Conservation (phyloP, 2,888 invertebrate species). For the Xylocampa areola region DNA sequence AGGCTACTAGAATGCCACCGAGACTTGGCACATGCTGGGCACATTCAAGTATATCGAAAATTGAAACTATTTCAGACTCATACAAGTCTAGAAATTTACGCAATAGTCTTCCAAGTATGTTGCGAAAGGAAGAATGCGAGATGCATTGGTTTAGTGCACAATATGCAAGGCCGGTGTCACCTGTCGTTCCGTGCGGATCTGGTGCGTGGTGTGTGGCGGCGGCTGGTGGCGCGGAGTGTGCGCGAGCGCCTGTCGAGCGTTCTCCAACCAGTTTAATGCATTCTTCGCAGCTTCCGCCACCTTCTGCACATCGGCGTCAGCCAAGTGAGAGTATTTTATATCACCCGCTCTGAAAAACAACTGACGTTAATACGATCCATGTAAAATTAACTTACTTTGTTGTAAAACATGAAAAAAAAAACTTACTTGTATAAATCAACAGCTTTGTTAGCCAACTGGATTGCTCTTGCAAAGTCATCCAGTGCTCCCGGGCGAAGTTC, state of each 20-base stretch:
- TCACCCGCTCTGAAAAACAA: slow-evolving; percentile 89
- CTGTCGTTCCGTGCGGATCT: slow-evolving; percentile 94
- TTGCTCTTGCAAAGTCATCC: slow-evolving; percentile 93
- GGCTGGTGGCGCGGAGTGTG: slow-evolving; percentile 92
- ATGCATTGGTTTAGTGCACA: no score
- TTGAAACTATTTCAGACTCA: no score
- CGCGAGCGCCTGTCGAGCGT: slow-evolving; percentile 91
- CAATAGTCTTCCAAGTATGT: no score
- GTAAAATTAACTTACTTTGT: neutral
- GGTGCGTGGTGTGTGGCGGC: slow-evolving; percentile 94
- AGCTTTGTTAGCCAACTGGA: slow-evolving; percentile 95
- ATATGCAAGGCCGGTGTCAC: slow-evolving; percentile 71
- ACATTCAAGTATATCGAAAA: no score
- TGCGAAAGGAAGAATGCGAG: no score
- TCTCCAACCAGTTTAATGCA: slow-evolving; percentile 95
- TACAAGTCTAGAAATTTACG: no score
- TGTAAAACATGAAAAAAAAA: neutral
- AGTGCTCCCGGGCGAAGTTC: slow-evolving; percentile 94
- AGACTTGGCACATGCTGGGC: no score
- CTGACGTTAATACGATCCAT: neutral
- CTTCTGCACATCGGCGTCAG: slow-evolving; percentile 94
- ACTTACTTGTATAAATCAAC: slow-evolving; percentile 92
- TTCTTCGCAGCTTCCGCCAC: slow-evolving; percentile 92
- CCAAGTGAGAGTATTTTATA: slow-evolving; percentile 94
- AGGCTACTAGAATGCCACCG: no score